Conservation (phyloP, 2,797 vertebrate species). For the Sebastes vulpes region DNA sequence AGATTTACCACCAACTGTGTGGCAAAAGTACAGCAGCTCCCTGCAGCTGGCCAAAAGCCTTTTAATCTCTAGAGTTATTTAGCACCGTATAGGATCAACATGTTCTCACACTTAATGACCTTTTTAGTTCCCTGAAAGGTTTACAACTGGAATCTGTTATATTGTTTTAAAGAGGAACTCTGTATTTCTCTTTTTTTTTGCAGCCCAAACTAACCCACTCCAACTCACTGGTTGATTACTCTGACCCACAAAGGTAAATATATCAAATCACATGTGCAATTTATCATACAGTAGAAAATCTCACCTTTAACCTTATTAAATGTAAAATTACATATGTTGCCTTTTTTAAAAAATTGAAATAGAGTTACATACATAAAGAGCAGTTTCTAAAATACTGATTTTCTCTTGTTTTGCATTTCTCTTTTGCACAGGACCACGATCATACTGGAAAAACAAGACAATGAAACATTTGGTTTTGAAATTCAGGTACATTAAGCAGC, state of each 20-base stretch:
- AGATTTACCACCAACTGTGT: background rate
- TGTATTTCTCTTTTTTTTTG: conserved; percentile 73
- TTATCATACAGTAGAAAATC: background rate
- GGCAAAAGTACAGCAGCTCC: conserved; percentile 3
- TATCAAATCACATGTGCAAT: background rate
- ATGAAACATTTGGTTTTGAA: conserved; percentile 95
- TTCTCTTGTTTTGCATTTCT: background rate
- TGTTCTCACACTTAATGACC: background rate
- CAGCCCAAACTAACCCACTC: conserved; percentile 85
- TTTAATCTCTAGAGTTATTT: conserved; percentile 53
- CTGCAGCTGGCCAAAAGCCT: conserved; percentile 27
- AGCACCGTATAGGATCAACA: conserved; percentile 7
- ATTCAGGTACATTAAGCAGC: conserved; percentile 88
- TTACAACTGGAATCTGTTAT: background rate
- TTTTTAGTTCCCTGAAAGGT: background rate
- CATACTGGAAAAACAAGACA: conserved; percentile 91
- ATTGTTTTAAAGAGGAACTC: conserved; percentile 35
- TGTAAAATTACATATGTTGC: background rate
- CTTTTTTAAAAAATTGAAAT: background rate
- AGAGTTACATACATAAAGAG: background rate
- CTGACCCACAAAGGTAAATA: conserved; percentile 92
- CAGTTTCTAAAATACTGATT: background rate
- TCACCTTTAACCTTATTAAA: background rate
- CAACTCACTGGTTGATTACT: conserved; percentile 87
- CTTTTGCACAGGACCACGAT: conserved; percentile 73